Base-by-base conservation (phyloP, 2,888 invertebrate species). In the Andrena dorsata region DNA sequence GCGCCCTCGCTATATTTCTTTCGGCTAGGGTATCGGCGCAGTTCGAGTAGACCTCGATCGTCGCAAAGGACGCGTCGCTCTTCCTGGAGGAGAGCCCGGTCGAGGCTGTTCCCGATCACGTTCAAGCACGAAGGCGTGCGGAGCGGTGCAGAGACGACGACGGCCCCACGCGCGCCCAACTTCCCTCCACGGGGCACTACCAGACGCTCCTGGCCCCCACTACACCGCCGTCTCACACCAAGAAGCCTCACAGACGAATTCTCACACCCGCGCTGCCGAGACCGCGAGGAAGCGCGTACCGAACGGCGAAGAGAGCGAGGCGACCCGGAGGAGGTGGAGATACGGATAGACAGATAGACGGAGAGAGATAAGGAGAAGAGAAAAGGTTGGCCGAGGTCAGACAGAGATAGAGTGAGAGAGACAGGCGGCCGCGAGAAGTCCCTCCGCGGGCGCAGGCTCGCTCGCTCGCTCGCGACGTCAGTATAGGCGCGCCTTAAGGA, bases 211-310 rank as follows among this genome's bases (percentile, higher is more conserved):
- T 72, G 69, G 63, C 65, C 79, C 83, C 85, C 76, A 69, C 80
- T 65, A 63, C 16, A 28, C 28, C 60, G 5, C 23, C 47, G 58
- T 32, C 79, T 75, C 83, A 74, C 77, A 74, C 77, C 47, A 30
- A 80, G 78, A 72, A 84, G 85, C 84, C 82, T 84, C 87, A 80
- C 82, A 72, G 86, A 82, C 84, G 70, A 85, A 82, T 84, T 87
- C 87, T 87, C 85, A 76, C 87, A 87, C 84, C 87, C 87, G 87
- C 87, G 65, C 81, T 58, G 64, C 28, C 47, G 71, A 58, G 63
- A 79, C 16, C 35, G 79, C 23, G 63, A 80, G 66, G 51, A 65
- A 75, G 68, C 60, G 68, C 60, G 74, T 16, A 41, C 56, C 53
- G 77, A 82, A 60, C 56, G 68, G 73, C 81, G 69, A 60, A 71